Evolutionary conservation across 1,140 invertebrate species (phyloP), one percentile per base, ranked within the genome.

Genomic region (Ceratosolen fusciceps): DNA sequence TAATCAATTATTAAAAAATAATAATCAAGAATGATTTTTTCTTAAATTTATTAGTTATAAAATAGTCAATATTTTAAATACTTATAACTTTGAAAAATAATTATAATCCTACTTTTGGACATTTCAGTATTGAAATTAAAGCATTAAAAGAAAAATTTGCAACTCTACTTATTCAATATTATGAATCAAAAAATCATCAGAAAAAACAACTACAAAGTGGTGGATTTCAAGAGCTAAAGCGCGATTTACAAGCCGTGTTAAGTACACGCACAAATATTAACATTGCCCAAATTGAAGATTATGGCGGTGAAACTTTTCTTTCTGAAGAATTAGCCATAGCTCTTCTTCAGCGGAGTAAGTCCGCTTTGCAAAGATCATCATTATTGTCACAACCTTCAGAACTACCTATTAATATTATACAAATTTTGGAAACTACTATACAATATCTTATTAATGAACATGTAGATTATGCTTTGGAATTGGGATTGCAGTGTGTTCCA

Each of bases 251-350:
- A 91, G 97, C 97, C 12, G 95, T 97, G 5, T 95, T 99, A 82
- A 96, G 96, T 1, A 96, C 95, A 2, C 93, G 96, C 78, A 96
- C 97, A 0, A 98, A 98, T 85, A 96, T 98, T 56, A 98, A 98
- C 86, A 96, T 98, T 81, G 96, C 96, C 5, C 95, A 96, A 86
- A 96, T 96, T 76, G 98, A 99, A 88, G 96, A 98, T 88, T 98
- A 98, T 88, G 97, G 97, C 2, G 98, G 98, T 0, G 98, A 99
- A 90, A 99, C 97, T 0, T 99, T 99, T 88, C 91, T 99, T 2
- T 98, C 97, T 0, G 98, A 99, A 89, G 96, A 98, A 88, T 92
- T 99, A n/a, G 97, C 97, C 1, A 96, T 98, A 74, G 96, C 94
- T 83, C 92, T 99, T 83, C 90, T 99, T 19, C 96, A 98, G 88